Evolutionary conservation across 2,113 vertebrate genomes (phyloP), one percentile per base, ranked within the genome.

Genomic region (Opisthocomus hoazin): DNA sequence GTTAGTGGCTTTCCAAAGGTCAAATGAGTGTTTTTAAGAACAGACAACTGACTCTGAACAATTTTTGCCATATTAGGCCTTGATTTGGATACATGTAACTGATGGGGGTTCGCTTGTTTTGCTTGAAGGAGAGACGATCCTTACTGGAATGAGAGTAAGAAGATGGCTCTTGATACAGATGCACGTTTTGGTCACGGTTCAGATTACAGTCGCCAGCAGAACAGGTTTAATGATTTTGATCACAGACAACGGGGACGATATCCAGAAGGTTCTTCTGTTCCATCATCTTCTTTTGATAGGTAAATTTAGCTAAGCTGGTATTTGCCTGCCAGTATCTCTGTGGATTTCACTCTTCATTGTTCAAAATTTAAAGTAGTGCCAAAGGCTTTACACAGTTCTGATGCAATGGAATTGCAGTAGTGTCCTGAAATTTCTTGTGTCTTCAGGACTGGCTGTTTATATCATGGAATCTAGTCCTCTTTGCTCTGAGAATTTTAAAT

Each of bases 131-230:
- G 99, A 92, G 99, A 99, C 10, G 98, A 99, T 63, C 96, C 98
- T 11, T 99, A 99, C 92, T 99, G 99, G 99, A 99, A 98, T 14
- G 98, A 99, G 58, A 99, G 95, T 94, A 99, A 99, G 97, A 99
- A 99, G 97, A 98, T 99, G 88, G 97, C 98, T 91, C 93, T 99
- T 2, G 99, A 99, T 61, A 97, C 98, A 39, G 99, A 99, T 45
- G 98, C 98, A n/a, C 98, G 99, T 30, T 98, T 99, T 10, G 96
- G 98, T 94, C 99, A 99, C 32, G 98, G 99, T 26, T 98, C 99
- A 10, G 99, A 99, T 85, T 99, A 99, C 95, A 98, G 96, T 95
- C 98, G 99, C 11, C 99, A 98, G 83, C 99, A 99, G 96, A 99
- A 98, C 95, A 98, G 99, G 84, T 99, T 99, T 79, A 98, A 98